Evolutionary conservation across 1,140 invertebrate species (phyloP), one percentile per base, ranked within the genome.

Genomic region (Calephelis nemesis): DNA sequence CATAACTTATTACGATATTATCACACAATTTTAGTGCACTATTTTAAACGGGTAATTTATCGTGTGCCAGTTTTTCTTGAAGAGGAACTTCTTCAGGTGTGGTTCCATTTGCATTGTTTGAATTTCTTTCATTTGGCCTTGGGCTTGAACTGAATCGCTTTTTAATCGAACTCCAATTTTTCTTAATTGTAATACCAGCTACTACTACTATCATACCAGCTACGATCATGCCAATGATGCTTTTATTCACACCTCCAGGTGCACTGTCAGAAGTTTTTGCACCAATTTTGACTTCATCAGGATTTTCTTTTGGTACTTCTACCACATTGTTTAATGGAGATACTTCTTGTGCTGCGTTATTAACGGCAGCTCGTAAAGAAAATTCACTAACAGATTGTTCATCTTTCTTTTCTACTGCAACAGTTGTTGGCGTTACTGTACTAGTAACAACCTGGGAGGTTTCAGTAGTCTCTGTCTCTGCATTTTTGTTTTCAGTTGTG

Each of bases 141-240:
- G 84, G 82, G 7, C 79, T 75, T n/a, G 89, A 89, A 72, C 81
- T 84, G 69, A 91, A 90, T 54, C 76, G 71, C 52, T 88, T 91
- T 71, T 76, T 88, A 62, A 92, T 92, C 50, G 87, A 90, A 83
- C 81, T 86, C 92, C 92, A 92, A 74, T 92, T 93, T 84, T 93
- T 93, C 82, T 94, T 93, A 67, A 93, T 92, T 50, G 82, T 84
- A 54, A 92, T 89, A 13, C 84, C 90, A 11, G 87, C 91, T 7
- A 91, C 82, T 12, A 90, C 87, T 19, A 92, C 76, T 15, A 92
- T 78, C 76, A 93, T 85, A 15, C 89, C 90, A 5, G 88, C 88
- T 11, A 93, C 86, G 5, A 93, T 84, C 5, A 93, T 82, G 12
- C 88, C 89, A 70, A 91, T 86, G 0, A 89, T 71, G 71, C 82